Conservation (phyloP, 2,797 vertebrate genomes). For the Bradypodion pumilum region DNA sequence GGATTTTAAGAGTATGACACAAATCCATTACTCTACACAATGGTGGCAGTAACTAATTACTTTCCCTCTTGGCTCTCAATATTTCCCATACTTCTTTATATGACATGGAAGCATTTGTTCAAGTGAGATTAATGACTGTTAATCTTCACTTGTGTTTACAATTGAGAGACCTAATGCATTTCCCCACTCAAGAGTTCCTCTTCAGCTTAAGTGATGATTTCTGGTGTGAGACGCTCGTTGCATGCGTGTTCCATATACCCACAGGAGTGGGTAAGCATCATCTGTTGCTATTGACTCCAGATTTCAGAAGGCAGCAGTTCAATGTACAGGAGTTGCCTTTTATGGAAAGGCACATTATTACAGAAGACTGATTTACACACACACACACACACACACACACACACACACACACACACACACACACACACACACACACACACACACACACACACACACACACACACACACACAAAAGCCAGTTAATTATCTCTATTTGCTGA, state of each 20-base stretch:
- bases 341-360: not conserved
- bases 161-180: not conserved
- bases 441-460: no score
- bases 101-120: slow-evolving; percentile 38
- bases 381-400: no score
- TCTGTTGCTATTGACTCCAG: slow-evolving; percentile 44
- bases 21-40: slow-evolving; percentile 53
- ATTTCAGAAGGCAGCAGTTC: slow-evolving; percentile 41
- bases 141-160: slow-evolving; percentile 48
- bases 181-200: slow-evolving; percentile 30
- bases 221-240: slow-evolving; percentile 58
- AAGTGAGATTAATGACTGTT: slow-evolving; percentile 57
- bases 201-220: slow-evolving; percentile 55
- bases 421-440: no score
- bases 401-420: no score
- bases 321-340: slow-evolving; percentile 26
- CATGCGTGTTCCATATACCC: slow-evolving; percentile 44
- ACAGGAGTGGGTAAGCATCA: slow-evolving; percentile 50
- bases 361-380: slow-evolving; percentile 10
- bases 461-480: no score
- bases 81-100: not conserved
- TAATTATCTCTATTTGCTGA: not conserved
- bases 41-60: slow-evolving; percentile 42
- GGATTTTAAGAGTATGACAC: slow-evolving; percentile 31
- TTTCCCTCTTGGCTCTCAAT: slow-evolving; percentile 24